These are phyloP conservation scores for Metalampra italica DNA, from an alignment of 2,888 invertebrate genomes.

Conservation along the genomic window DNA sequence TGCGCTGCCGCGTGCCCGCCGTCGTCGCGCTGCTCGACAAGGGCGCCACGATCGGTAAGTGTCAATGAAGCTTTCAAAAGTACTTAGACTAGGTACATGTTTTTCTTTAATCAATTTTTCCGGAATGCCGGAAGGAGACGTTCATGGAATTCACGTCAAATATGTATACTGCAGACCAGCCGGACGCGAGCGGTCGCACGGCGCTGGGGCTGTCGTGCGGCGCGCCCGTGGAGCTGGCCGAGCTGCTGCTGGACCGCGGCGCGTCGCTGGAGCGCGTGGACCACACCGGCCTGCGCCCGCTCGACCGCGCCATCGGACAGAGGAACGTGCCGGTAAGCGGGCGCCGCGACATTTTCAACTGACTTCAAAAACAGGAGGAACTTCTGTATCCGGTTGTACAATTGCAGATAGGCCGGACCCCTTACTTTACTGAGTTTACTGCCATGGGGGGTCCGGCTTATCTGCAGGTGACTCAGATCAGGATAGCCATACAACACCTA, in stretches of 20 bases:
- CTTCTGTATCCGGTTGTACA: not conserved
- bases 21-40: slow-evolving; percentile 83
- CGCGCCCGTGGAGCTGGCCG: slow-evolving; percentile 84
- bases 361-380: not conserved
- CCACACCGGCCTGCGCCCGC: slow-evolving; percentile 92
- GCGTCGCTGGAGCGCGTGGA: slow-evolving; percentile 95
- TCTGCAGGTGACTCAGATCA: too few relatives aligned
- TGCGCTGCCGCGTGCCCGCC: slow-evolving; percentile 85
- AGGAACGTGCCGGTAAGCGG: slow-evolving; percentile 84
- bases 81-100: too few relatives aligned
- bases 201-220: slow-evolving; percentile 92
- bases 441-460: too few relatives aligned
- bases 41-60: slow-evolving; percentile 84
- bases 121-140: too few relatives aligned
- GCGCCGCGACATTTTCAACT: too few relatives aligned
- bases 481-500: too few relatives aligned
- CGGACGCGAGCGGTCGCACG: slow-evolving; percentile 92
- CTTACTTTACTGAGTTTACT: too few relatives aligned
- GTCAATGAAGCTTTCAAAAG: not conserved
- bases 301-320: slow-evolving; percentile 95
- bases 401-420: too few relatives aligned
- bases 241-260: slow-evolving; percentile 91
- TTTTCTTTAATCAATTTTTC: too few relatives aligned
- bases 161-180: slow-evolving; percentile 69
- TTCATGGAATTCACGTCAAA: not conserved